phyloP scores from a whole-genome alignment of 2,797 vertebrate genomes.

The Toxotes lorentzi region DNA sequence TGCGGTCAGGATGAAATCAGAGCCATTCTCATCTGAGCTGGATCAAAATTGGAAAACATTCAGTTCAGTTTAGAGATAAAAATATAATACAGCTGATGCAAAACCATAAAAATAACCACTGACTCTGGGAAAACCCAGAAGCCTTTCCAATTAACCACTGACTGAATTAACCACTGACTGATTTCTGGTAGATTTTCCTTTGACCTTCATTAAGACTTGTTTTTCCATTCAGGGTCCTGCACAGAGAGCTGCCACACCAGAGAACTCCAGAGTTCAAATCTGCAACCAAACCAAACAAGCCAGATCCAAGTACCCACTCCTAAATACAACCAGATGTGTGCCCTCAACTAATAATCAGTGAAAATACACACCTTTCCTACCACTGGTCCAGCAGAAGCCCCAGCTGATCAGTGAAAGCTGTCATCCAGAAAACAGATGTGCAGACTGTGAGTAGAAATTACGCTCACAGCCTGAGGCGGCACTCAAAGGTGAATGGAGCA shows the following conservation, averaged over 20 bases:
- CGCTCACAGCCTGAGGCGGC: conserved; percentile 36
- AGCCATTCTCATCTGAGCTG: background rate
- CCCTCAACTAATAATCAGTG: conserved; percentile 66
- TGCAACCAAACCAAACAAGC: conserved; percentile 74
- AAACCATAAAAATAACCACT: conserved; percentile 3
- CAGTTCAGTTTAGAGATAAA: background rate
- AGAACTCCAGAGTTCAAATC: conserved; percentile 72
- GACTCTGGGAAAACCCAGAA: background rate
- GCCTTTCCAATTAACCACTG: conserved; percentile 17
- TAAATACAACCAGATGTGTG: conserved; percentile 84
- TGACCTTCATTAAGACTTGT: conserved; percentile 70
- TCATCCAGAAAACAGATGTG: conserved; percentile 81
- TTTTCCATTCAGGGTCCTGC: conserved; percentile 73
- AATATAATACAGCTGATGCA: conserved; percentile 2
- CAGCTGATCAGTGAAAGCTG: conserved; percentile 79
- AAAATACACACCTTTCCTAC: conserved; percentile 64
- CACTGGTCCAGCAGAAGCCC: conserved; percentile 65
- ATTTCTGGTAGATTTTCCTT: conserved; percentile 36
- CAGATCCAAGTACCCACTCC: conserved; percentile 63
- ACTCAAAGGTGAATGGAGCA: conserved; percentile 63
- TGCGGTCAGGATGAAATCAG: background rate
- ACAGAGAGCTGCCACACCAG: conserved; percentile 49
- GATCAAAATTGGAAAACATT: background rate
- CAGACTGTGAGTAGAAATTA: conserved; percentile 45
- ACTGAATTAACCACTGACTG: conserved; percentile 11